Percentiles rank a stretch among this genome's conserved stretches.
Conservation (phyloP, 2,113 vertebrate genomes). For the Heterochromis multidens region DNA sequence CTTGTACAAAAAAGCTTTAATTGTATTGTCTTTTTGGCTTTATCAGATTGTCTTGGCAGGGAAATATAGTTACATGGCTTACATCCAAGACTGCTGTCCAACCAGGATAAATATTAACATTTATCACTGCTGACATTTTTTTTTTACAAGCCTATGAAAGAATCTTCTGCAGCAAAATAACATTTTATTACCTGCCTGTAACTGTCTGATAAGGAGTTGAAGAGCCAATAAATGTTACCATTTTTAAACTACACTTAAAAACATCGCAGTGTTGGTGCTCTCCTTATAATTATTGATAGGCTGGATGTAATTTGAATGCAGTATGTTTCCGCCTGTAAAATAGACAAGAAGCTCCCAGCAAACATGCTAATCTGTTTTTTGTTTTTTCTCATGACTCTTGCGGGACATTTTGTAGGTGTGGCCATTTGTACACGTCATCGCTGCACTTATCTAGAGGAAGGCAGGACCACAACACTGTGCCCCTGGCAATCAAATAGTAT, state of each 20-base stretch:
- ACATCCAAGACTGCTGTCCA: not conserved
- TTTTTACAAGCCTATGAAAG: not conserved
- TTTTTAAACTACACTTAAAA: not conserved
- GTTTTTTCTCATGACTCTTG: not conserved
- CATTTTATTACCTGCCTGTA: not conserved
- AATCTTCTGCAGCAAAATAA: not conserved
- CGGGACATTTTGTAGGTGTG: not conserved
- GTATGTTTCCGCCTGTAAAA: not conserved
- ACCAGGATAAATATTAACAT: not conserved
- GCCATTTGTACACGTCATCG: not conserved
- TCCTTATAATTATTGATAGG: not conserved
- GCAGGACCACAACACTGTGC: slow-evolving; percentile 24
- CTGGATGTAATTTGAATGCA: not conserved
- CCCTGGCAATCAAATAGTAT: slow-evolving; percentile 49
- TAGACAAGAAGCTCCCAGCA: not conserved
- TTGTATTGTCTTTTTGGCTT: not conserved
- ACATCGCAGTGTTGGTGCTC: not conserved
- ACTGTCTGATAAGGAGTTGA: not conserved
- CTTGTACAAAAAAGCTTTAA: not conserved
- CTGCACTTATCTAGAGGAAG: slow-evolving; percentile 42
- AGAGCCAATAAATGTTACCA: not conserved
- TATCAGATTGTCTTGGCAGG: not conserved
- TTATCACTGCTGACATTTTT: not conserved
- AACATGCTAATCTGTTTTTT: not conserved
- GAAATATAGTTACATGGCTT: not conserved